Evolutionary conservation across 2,888 invertebrate genomes (phyloP).

Genomic region (Pardosa pseudoannulata): DNA sequence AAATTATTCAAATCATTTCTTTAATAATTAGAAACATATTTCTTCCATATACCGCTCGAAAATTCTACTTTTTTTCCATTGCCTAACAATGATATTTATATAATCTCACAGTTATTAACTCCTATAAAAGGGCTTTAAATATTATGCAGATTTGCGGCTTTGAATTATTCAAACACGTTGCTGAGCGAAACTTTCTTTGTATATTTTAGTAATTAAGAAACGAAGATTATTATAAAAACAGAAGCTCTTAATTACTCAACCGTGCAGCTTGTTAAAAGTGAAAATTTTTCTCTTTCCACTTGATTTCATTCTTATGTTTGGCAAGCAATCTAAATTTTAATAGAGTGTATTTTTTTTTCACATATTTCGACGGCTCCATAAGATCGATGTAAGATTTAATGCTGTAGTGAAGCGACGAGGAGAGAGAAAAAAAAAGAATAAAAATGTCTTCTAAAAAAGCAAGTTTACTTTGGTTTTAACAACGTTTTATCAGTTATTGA

Average conservation of each 20-base stretch:
- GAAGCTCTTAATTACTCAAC: background rate
- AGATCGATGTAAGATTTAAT: background rate
- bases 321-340: background rate
- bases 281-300: background rate
- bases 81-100: no score
- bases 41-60: no score
- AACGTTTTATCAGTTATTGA: background rate
- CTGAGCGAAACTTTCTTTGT: no score
- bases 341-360: background rate
- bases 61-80: no score
- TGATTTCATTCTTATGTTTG: background rate
- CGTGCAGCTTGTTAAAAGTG: background rate
- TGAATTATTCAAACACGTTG: no score
- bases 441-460: no score
- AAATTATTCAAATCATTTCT: no score
- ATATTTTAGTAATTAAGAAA: background rate
- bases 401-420: background rate
- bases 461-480: background rate
- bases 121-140: no score
- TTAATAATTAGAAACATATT: no score
- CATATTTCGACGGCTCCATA: background rate
- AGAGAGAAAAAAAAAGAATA: no score
- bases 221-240: background rate
- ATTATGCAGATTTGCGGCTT: no score
- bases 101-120: no score